These are phyloP conservation scores for Nineta flava DNA, from an alignment of 2,888 invertebrate genomes.

Conservation along the genomic window DNA sequence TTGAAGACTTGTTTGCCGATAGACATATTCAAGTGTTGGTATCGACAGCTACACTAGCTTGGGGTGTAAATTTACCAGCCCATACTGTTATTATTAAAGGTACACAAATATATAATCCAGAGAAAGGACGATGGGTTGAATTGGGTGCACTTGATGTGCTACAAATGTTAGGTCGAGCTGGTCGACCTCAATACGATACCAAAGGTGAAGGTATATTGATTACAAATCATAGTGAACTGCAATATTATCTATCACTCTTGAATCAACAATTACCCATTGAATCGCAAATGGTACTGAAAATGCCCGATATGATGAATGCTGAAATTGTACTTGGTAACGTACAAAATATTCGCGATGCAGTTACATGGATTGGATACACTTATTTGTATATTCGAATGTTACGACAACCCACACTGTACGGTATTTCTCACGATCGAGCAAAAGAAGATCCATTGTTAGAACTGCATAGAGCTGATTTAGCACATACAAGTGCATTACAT, in stretches of 20 bases:
- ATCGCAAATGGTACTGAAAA: constrained; percentile 81
- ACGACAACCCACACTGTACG: constrained; percentile 77
- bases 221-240: constrained; percentile 96
- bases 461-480: constrained; percentile 79
- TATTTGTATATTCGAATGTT: constrained; percentile 95
- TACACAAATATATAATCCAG: constrained; percentile 95
- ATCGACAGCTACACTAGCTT: constrained; percentile 95
- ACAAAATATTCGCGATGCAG: constrained; percentile 72
- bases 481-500: constrained; percentile 84
- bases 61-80: constrained; percentile 99
- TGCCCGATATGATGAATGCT: constrained; percentile 95
- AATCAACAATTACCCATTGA: constrained; percentile 99
- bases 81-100: constrained; percentile 97
- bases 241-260: constrained; percentile 91
- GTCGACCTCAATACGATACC: constrained; percentile 95
- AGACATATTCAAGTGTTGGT: constrained; percentile 95
- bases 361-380: constrained; percentile 90
- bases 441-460: constrained; percentile 77
- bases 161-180: constrained; percentile 97
- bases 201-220: constrained; percentile 95
- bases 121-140: constrained; percentile 97
- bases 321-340: constrained; percentile 94
- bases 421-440: constrained; percentile 61
- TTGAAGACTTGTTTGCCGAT: constrained; percentile 97
- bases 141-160: constrained; percentile 93